Conservation (phyloP, 2,888 invertebrate genomes). For the Rhamphomyia laevipes region DNA sequence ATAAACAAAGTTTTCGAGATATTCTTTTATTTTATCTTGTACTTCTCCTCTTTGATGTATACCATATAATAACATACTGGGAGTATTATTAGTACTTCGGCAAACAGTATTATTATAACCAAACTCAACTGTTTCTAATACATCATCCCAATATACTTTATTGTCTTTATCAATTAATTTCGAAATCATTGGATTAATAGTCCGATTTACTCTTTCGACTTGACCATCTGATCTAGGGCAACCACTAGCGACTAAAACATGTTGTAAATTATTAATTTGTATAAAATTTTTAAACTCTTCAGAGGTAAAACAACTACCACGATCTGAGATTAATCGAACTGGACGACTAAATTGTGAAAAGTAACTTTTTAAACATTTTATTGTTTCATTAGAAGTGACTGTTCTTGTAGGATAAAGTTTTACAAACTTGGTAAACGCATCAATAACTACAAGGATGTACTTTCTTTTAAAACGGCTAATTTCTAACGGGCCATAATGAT, state of each 20-base stretch:
- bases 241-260: constrained; percentile 4
- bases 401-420: constrained; percentile 1
- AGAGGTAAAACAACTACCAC: constrained; percentile 1
- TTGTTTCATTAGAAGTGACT: constrained; percentile 13
- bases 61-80: too few species aligned
- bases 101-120: too few species aligned
- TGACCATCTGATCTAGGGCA: constrained; percentile 7
- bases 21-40: too few species aligned
- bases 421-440: not conserved
- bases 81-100: too few species aligned
- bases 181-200: too few species aligned
- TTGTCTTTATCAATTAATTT: not conserved
- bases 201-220: constrained; percentile 2
- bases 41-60: too few species aligned
- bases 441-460: not conserved
- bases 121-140: not conserved
- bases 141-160: not conserved
- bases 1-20: too few species aligned
- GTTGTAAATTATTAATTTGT: not conserved
- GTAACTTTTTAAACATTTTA: too few species aligned
- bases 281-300: constrained; percentile 4
- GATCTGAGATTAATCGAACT: not conserved
- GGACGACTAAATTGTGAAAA: constrained; percentile 1
- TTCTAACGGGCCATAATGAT: constrained; percentile 4
- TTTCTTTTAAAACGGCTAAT: constrained; percentile 8